Conservation (phyloP, 2,888 invertebrate genomes). For the Fragum whitleyi region DNA sequence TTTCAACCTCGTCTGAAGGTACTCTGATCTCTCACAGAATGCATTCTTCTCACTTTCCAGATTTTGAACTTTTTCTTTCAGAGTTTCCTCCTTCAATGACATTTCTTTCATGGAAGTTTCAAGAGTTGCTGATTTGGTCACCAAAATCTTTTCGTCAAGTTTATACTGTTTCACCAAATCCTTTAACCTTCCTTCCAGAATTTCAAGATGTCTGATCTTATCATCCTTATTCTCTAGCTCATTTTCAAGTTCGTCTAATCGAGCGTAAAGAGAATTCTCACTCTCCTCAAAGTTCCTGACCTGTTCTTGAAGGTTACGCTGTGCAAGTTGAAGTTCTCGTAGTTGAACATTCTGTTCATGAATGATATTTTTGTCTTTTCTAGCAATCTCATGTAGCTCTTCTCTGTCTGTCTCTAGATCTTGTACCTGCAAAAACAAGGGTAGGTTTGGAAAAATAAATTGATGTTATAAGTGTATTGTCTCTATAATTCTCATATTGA, state of each 20-base stretch:
- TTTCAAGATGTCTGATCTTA: constrained; percentile 74
- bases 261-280: constrained; percentile 73
- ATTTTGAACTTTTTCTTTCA: constrained; percentile 76
- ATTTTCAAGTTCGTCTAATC: constrained; percentile 76
- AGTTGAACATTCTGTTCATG: constrained; percentile 82
- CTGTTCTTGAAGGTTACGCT: constrained; percentile 80
- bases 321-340: constrained; percentile 77
- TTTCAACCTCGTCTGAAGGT: constrained; percentile 73
- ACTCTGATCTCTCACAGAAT: constrained; percentile 75
- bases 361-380: constrained; percentile 81
- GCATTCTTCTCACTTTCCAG: constrained; percentile 78
- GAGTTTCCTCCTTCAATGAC: constrained; percentile 75
- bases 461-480: too few relatives aligned
- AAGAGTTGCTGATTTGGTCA: constrained; percentile 75
- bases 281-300: constrained; percentile 72
- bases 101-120: constrained; percentile 79
- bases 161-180: constrained; percentile 77
- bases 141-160: constrained; percentile 77
- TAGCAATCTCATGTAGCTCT: constrained; percentile 81
- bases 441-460: too few relatives aligned
- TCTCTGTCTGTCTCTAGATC: constrained; percentile 82
- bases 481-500: too few relatives aligned
- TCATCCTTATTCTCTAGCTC: constrained; percentile 73
- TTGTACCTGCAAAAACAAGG: constrained; percentile 70
- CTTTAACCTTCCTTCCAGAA: constrained; percentile 75